Conservation (phyloP, 2,888 invertebrate genomes). For the Emmelina monodactyla region DNA sequence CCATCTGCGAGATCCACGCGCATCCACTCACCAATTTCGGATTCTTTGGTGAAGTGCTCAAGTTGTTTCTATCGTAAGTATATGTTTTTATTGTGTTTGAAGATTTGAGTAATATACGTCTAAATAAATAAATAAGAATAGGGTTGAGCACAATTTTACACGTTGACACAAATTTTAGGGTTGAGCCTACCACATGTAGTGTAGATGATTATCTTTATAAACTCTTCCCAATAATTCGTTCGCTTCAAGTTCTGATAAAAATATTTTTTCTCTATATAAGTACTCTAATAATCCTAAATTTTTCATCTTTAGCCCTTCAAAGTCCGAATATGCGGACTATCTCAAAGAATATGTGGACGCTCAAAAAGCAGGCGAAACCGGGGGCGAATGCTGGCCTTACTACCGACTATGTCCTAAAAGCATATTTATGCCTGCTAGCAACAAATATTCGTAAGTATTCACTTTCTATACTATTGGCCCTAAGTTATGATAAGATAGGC, state of each 20-base stretch:
- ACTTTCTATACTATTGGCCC: no score
- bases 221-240: no score
- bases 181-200: no score
- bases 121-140: no score
- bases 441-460: constrained; percentile 63
- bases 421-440: constrained; percentile 68
- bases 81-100: no score
- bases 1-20: constrained; percentile 87
- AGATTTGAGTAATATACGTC: no score
- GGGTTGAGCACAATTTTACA: no score
- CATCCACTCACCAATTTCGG: constrained; percentile 80
- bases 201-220: no score
- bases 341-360: constrained; percentile 82
- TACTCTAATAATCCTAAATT: constrained; percentile 1
- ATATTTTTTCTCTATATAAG: background rate
- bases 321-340: constrained; percentile 78
- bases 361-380: constrained; percentile 76
- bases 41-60: constrained; percentile 81
- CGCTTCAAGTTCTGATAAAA: background rate
- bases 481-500: no score
- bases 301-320: constrained; percentile 71
- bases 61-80: constrained; percentile 85
- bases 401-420: constrained; percentile 84
- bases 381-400: constrained; percentile 87
- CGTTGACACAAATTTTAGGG: no score